A percentile compares a stretch with the other conserved stretches of the same genome.
These are phyloP conservation scores for Noctuana brunneofusca DNA, from an alignment of 2,888 invertebrate genomes.

Conservation along the genomic window DNA sequence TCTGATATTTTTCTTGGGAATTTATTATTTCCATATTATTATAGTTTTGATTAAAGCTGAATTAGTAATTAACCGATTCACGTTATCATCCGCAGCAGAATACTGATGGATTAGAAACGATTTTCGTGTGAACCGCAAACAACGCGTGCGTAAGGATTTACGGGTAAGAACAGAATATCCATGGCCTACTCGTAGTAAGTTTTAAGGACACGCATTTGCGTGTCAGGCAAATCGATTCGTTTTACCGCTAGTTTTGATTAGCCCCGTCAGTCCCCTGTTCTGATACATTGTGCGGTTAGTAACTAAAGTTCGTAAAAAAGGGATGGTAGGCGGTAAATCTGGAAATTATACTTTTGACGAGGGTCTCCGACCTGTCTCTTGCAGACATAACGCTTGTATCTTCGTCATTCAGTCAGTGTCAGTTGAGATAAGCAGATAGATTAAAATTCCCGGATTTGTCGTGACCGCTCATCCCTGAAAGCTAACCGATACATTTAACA, in stretches of 20 bases:
- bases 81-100: neutral
- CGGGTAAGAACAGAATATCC: neutral
- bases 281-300: too few species aligned
- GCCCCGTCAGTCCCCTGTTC: neutral
- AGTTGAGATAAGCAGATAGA: too few species aligned
- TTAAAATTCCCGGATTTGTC: neutral
- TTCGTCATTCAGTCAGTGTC: too few species aligned
- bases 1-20: neutral
- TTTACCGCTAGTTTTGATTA: neutral
- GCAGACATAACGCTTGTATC: too few species aligned
- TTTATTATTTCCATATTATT: neutral
- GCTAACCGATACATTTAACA: conserved; percentile 1
- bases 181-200: neutral
- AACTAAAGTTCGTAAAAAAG: neutral
- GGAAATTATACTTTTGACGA: too few species aligned
- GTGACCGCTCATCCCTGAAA: conserved; percentile 8
- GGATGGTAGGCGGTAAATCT: too few species aligned
- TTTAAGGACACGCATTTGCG: conserved; percentile 2
- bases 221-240: conserved; percentile 1
- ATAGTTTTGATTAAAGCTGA: too few species aligned
- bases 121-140: neutral
- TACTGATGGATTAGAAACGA: neutral
- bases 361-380: too few species aligned
- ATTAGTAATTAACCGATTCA: neutral
- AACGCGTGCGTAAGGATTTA: too few species aligned